A percentile compares a stretch with the other conserved stretches of the same genome.
These are phyloP conservation scores for Pachypsylla venusta DNA, from an alignment of 1,140 invertebrate genomes.

Conservation along the genomic window DNA sequence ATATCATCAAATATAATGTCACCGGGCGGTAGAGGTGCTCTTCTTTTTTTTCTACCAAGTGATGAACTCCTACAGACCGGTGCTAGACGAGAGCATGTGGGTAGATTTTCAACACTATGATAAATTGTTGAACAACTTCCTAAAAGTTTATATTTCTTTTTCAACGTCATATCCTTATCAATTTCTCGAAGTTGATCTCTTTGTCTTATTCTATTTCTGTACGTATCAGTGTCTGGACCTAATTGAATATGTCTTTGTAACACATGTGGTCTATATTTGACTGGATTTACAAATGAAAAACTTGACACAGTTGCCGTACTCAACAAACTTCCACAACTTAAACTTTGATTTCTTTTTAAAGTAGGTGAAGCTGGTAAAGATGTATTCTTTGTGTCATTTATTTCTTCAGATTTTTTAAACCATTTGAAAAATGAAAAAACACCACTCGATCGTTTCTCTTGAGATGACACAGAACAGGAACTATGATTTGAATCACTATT, in stretches of 20 bases:
- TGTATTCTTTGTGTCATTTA: not conserved
- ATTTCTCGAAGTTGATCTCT: constrained; percentile 37
- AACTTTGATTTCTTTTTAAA: not conserved
- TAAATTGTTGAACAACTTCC: constrained; percentile 32
- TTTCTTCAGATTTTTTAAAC: not conserved
- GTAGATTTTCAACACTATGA: constrained; percentile 17
- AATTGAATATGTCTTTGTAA: constrained; percentile 31
- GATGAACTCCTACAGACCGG: constrained; percentile 20
- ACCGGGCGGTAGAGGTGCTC: constrained; percentile 27
- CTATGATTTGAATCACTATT: not conserved
- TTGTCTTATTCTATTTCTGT: constrained; percentile 41
- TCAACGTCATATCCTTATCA: constrained; percentile 41
- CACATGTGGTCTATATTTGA: not conserved
- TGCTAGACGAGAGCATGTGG: not conserved
- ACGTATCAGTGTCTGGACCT: constrained; percentile 40
- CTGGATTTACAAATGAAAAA: not conserved
- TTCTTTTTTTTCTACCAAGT: constrained; percentile 26
- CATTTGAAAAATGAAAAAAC: not conserved
- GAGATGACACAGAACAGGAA: not conserved
- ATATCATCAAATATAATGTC: not conserved
- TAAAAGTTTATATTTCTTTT: constrained; percentile 44
- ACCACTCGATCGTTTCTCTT: not conserved
- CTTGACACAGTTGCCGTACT: not conserved
- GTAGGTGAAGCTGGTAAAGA: not conserved
- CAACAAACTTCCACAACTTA: not conserved